Evolutionary conservation across 2,113 vertebrate species (phyloP).

Genomic region (Saccopteryx bilineata): DNA sequence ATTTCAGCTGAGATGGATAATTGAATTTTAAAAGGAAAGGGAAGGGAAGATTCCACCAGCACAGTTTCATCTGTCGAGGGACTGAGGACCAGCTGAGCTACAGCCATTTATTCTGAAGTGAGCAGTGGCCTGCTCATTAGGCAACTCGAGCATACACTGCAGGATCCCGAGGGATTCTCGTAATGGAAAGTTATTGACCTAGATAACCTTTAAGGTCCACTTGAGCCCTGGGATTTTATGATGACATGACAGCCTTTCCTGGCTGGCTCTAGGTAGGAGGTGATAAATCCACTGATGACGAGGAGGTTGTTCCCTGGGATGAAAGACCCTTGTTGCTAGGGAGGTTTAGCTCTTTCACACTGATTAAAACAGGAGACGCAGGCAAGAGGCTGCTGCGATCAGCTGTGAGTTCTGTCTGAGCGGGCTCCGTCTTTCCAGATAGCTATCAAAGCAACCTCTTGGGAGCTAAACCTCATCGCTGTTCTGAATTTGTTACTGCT

Average conservation of each 20-base stretch:
- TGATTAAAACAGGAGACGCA: neutral
- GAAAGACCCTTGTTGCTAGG: neutral
- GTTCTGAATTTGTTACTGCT: neutral
- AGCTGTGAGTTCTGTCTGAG: neutral
- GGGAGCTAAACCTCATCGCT: neutral
- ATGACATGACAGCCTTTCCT: neutral
- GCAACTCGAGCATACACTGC: neutral
- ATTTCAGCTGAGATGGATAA: neutral
- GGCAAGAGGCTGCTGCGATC: neutral
- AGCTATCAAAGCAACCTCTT: neutral
- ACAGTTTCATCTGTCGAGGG: neutral
- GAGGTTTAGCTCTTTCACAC: neutral
- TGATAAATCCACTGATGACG: neutral
- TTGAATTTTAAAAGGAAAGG: neutral
- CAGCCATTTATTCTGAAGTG: neutral
- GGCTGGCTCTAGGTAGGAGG: neutral
- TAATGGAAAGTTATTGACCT: neutral
- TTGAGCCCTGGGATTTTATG: conserved; percentile 16
- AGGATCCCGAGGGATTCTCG: neutral
- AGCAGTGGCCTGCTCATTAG: neutral
- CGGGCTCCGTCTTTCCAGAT: neutral
- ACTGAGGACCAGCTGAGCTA: neutral
- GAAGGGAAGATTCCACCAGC: neutral
- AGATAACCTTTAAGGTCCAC: neutral
- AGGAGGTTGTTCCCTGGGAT: neutral